Evolutionary conservation across 2,888 invertebrate genomes (phyloP).

Genomic region (Drosophila parthenogenetica): DNA sequence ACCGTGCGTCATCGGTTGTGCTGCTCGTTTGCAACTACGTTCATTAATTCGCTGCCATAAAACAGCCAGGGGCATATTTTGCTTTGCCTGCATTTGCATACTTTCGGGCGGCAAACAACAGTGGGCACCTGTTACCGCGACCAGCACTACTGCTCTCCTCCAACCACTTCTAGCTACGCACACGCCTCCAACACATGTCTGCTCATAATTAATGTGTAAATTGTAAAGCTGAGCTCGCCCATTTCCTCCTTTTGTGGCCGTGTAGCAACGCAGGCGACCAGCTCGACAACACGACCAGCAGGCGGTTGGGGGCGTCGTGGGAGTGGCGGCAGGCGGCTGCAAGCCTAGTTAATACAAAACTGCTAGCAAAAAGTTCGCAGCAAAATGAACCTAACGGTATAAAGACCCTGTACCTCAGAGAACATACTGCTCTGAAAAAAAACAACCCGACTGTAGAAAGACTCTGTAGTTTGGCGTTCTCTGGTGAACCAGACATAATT

Average conservation of each 20-base stretch:
- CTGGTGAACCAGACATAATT: no score
- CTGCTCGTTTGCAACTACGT: conserved; percentile 69
- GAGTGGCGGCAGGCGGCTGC: neutral
- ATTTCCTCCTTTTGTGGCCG: conserved; percentile 58
- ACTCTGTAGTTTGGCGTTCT: no score
- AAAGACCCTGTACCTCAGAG: neutral
- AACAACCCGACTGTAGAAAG: no score
- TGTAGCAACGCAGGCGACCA: conserved; percentile 68
- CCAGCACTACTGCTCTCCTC: neutral
- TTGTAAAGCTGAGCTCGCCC: conserved; percentile 76
- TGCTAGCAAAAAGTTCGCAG: neutral
- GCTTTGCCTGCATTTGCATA: conserved; percentile 78
- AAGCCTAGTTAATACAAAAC: conserved; percentile 68
- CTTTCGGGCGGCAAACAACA: conserved; percentile 43
- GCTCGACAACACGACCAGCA: conserved; percentile 63
- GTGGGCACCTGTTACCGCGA: conserved; percentile 77
- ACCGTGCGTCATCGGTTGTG: conserved; percentile 4
- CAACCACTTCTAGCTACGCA: conserved; percentile 30
- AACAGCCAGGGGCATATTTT: conserved; percentile 69
- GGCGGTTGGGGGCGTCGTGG: neutral
- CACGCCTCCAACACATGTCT: conserved; percentile 81
- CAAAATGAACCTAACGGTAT: neutral
- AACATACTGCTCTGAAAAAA: no score
- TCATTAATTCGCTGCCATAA: conserved; percentile 82
- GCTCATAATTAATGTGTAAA: conserved; percentile 82